phyloP scores from a whole-genome alignment of 2,888 invertebrate genomes.

The Eupithecia abbreviata region DNA sequence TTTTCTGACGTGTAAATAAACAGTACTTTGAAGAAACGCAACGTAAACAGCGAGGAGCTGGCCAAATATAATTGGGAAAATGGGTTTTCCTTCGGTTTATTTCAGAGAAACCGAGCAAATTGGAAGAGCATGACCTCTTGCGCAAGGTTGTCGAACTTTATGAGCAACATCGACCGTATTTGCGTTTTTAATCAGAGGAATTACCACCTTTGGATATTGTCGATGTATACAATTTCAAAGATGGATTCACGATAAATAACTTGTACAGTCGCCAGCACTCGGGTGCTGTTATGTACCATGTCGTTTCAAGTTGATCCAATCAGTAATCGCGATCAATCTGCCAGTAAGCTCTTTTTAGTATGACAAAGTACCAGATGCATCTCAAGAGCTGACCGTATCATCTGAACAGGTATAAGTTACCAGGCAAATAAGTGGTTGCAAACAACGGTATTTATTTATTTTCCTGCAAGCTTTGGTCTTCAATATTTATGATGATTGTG shows the following conservation, averaged over 20 bases:
- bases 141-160: constrained; percentile 65
- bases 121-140: constrained; percentile 47
- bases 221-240: constrained; percentile 57
- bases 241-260: constrained; percentile 63
- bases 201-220: constrained; percentile 66
- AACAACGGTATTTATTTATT: constrained; percentile 8
- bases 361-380: not conserved
- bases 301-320: not conserved
- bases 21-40: constrained; percentile 27
- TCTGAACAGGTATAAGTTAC: not conserved
- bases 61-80: constrained; percentile 33
- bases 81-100: constrained; percentile 26
- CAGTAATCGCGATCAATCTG: not conserved
- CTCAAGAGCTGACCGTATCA: not conserved
- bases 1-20: constrained; percentile 35
- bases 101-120: constrained; percentile 30
- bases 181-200: constrained; percentile 71
- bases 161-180: constrained; percentile 62
- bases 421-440: not conserved
- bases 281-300: not conserved
- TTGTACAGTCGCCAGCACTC: not conserved
- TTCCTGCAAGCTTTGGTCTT: not conserved
- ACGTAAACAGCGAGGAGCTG: constrained; percentile 26
- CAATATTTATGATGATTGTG: not conserved
- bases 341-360: not conserved